Evolutionary conservation across 1,140 invertebrate genomes (phyloP).

Genomic region (Acromyrmex heyeri): DNA sequence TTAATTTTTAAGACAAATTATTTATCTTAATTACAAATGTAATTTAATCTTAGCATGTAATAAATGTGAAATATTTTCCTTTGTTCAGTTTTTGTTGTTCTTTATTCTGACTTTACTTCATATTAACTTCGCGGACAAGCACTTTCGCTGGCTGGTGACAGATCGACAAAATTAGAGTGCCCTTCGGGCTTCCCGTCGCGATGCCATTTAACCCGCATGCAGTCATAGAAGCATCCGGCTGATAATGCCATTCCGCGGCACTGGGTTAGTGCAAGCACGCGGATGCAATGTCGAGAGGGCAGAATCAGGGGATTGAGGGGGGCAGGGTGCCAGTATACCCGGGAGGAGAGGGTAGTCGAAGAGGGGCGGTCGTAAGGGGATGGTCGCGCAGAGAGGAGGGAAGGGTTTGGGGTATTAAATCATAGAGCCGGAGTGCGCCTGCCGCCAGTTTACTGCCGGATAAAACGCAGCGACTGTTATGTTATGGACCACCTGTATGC

Average conservation of each 20-base stretch:
- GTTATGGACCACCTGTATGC: slow-evolving; percentile 87
- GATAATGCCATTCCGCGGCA: slow-evolving; percentile 75
- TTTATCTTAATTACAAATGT: not conserved
- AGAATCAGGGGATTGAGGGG: slow-evolving; percentile 41
- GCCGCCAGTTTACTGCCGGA: slow-evolving; percentile 87
- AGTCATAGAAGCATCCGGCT: slow-evolving; percentile 74
- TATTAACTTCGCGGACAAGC: not conserved
- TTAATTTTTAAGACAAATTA: not conserved
- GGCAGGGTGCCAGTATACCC: slow-evolving; percentile 43
- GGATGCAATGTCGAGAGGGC: slow-evolving; percentile 68
- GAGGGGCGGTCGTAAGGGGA: slow-evolving; percentile 72
- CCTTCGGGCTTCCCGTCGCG: slow-evolving; percentile 59
- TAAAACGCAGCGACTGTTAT: slow-evolving; percentile 87
- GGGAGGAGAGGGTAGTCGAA: slow-evolving; percentile 64
- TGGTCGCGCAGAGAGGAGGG: slow-evolving; percentile 57
- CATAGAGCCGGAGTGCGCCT: slow-evolving; percentile 85
- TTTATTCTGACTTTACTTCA: not conserved
- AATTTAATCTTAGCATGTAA: not conserved
- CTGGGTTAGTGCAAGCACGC: slow-evolving; percentile 78
- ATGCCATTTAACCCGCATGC: slow-evolving; percentile 71
- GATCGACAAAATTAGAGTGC: slow-evolving; percentile 63
- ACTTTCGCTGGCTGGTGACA: slow-evolving; percentile 31
- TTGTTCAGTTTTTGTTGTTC: not conserved
- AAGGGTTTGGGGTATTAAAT: slow-evolving; percentile 86
- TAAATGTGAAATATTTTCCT: not conserved